These are phyloP conservation scores for Rhineura floridana DNA, from an alignment of 2,113 vertebrate genomes.

Conservation along the genomic window DNA sequence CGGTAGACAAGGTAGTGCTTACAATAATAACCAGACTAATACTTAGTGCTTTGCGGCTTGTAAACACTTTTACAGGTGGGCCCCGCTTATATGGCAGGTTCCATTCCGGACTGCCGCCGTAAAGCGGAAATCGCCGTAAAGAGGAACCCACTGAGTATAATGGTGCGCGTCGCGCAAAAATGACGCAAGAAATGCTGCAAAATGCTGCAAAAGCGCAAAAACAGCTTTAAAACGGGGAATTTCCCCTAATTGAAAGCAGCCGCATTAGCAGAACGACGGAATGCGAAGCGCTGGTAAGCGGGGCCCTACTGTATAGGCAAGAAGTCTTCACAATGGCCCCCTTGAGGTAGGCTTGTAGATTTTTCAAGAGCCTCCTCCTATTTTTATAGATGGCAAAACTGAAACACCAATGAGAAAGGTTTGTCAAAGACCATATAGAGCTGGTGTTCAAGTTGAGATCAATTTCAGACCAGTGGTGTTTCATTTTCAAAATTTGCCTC, in stretches of 20 bases:
- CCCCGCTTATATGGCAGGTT: no score
- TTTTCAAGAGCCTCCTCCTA: constrained; percentile 47
- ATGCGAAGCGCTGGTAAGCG: no score
- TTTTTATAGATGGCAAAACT: not conserved
- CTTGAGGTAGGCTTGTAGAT: constrained; percentile 57
- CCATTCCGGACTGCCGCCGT: no score
- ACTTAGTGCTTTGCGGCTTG: constrained; percentile 58
- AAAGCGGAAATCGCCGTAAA: no score
- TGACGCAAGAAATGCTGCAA: no score
- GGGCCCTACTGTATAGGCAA: no score
- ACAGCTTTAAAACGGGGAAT: no score
- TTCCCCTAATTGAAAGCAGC: no score
- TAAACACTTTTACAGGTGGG: constrained; percentile 69
- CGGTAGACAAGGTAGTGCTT: constrained; percentile 79
- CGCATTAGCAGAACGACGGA: no score
- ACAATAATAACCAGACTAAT: constrained; percentile 70
- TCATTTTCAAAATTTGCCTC: not conserved
- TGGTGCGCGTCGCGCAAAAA: no score
- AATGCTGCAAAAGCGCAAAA: no score
- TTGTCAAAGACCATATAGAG: constrained; percentile 8
- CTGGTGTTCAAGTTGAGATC: constrained; percentile 6
- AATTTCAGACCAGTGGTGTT: not conserved
- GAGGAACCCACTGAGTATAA: no score
- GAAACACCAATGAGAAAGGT: constrained; percentile 1
- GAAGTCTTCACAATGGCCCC: constrained; percentile 34